Base-by-base conservation (phyloP, 1,140 invertebrate species). In the Radopholus similis region DNA sequence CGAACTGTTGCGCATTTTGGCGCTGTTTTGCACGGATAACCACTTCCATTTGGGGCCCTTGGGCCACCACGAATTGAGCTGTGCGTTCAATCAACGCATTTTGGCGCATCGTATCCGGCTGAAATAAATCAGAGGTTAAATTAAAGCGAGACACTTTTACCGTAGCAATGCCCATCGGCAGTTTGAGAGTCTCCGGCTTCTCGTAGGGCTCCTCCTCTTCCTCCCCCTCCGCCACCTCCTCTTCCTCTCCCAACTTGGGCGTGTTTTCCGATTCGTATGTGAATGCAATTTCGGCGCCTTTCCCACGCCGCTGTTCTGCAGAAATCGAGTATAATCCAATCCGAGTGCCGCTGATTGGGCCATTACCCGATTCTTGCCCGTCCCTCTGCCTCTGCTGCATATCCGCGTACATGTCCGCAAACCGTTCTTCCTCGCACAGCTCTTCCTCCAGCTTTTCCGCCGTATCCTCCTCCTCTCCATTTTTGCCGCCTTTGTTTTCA, bases 11-110 rank as follows among this genome's bases (percentile, higher is more conserved):
- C 2, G 89, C 86, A 85, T 97, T 98, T 73, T 90, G 89, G 0
- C 90, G 87, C 83, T 98, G 95, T 84, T 97, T 97, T 8, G 93
- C 91, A 85, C 96, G 97, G 62, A 98, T 89, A 0, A 97, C 86
- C 59, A 98, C 95, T 85, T 98, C 95, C 93, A 97, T 96, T 85
- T 98, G 95, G 34, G 88, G 86, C 0, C 94, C 95, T 83, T 97
- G 93, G 47, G 88, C 86, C 66, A 90, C 89, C 70, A 98, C 92
- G 85, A 97, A 97, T 55, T 88, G 85, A 0, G 95, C 93, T 0
- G 95, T 98, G 85, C 94, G 96, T 81, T 95, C 92, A 78, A 98
- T 96, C 58, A 96, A 91, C 4, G 90, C 89, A 84, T 95, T 91
- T 72, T 90, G 87, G 81, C 96, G 97, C 76, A 90, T 87, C 5